Evolutionary conservation across 2,888 invertebrate genomes (phyloP).

Genomic region (Thymelicus sylvestris): DNA sequence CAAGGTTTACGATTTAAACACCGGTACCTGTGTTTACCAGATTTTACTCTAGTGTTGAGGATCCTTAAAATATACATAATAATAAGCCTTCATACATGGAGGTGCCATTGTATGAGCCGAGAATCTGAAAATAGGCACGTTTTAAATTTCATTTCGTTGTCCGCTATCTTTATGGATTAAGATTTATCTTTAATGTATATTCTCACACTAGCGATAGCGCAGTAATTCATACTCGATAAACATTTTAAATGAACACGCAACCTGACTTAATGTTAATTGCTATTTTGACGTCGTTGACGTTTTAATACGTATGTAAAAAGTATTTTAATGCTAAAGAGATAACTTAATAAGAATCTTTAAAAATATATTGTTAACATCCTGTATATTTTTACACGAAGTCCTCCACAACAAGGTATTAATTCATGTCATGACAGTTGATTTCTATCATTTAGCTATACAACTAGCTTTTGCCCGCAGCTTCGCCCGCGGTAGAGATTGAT

Average conservation of each 20-base stretch:
- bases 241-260: conserved; percentile 3
- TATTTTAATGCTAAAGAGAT: no score
- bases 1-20: no score
- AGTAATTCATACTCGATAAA: conserved; percentile 6
- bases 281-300: no score
- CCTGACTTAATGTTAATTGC: not conserved
- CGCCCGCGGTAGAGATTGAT: no score
- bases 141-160: conserved; percentile 19
- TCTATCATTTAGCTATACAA: not conserved
- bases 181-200: conserved; percentile 26
- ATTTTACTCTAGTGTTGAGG: not conserved
- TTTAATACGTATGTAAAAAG: no score
- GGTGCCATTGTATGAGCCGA: conserved; percentile 14
- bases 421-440: no score
- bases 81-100: conserved; percentile 10
- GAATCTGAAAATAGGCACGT: conserved; percentile 13
- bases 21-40: no score
- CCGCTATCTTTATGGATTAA: conserved; percentile 28
- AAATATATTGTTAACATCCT: no score
- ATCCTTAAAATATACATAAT: conserved; percentile 11
- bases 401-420: no score
- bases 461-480: no score
- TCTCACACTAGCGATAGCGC: conserved; percentile 22
- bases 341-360: no score
- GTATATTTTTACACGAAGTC: no score